Base-by-base conservation (phyloP, 2,888 invertebrate species). In the Acleris literana region DNA sequence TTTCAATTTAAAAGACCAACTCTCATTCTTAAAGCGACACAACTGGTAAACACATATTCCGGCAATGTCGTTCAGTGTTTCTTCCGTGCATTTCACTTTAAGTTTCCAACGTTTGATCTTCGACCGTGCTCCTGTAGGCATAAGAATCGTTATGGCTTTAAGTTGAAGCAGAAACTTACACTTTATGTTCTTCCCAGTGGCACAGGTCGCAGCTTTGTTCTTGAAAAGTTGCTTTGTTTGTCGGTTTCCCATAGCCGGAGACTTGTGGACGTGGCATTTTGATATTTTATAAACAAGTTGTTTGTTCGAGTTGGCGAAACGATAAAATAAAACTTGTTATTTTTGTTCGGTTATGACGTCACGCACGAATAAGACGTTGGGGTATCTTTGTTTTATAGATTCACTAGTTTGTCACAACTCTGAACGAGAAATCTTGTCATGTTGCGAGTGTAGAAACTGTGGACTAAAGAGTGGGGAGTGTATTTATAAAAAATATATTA, bases 221-320 rank as follows among this genome's bases (percentile, higher is more conserved):
- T 80, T 80, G 80, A 78, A 81, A 85, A 80, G 80, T 83, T 73
- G 76, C 80, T 80, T 85, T 84, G 83, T 86, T 86, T 82, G 78
- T 80, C 71, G 74, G 75, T 75, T 79, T 78, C 77, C 77, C 77
- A 79, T 75, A 74, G 74, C 72, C 62, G 69, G 25, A 71, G 72
- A 74, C 74, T 76, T 74, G 76, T 72, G 78, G 74, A 76, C 76
- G 73, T 78, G 77, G 77, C 78, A 74, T 80, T 80, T 74, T 77
- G 77, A 82, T 83, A 82, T 81, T 79, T 76, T 77, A 77, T 77
- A 79, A 79, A 80, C 77, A 78, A 76, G 71, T 78, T 79, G 76
- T 80, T 80, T 80, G 73, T 74, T 75, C 65, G 46, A 68, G 58
- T 69, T 68, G 53, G 53, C 65, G 57, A 54, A 58, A 65, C 71